Percentiles rank a stretch among this genome's conserved stretches.
These are phyloP conservation scores for Punctoribates punctum DNA, from an alignment of 2,888 invertebrate species.

Conservation along the genomic window DNA sequence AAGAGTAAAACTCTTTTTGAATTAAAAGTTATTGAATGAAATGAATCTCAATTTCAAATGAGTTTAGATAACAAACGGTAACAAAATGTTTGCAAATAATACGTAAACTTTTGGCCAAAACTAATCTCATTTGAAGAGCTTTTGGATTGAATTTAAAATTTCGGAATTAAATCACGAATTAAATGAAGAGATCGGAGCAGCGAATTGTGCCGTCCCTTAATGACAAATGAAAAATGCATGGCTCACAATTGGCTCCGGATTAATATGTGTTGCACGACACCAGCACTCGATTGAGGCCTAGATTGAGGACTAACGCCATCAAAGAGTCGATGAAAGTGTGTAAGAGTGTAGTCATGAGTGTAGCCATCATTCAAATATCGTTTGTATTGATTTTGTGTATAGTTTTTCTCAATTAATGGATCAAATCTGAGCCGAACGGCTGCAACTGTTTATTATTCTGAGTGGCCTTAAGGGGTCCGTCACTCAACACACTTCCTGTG, in stretches of 20 bases:
- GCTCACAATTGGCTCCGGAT: not conserved
- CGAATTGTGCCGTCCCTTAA: not conserved
- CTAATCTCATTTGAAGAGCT: not conserved
- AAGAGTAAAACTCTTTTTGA: no score
- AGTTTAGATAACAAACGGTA: not conserved
- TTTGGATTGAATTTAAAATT: constrained; percentile 5
- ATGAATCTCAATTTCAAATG: not conserved
- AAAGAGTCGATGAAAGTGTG: no score
- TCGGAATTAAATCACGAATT: constrained; percentile 4
- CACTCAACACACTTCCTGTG: constrained; percentile 7
- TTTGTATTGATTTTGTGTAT: not conserved
- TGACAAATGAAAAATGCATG: constrained; percentile 1
- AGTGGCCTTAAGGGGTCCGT: constrained; percentile 32
- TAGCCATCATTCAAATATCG: not conserved
- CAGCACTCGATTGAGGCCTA: not conserved
- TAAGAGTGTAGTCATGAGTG: not conserved
- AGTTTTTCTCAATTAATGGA: constrained; percentile 17
- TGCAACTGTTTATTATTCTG: not conserved
- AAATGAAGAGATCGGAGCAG: not conserved
- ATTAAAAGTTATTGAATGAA: not conserved
- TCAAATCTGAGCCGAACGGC: not conserved
- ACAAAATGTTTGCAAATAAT: not conserved
- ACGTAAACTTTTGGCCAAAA: not conserved
- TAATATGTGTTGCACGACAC: constrained; percentile 3
- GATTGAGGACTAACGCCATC: no score